Evolutionary conservation across 2,888 invertebrate species (phyloP).

Genomic region (Phengaris alcon): DNA sequence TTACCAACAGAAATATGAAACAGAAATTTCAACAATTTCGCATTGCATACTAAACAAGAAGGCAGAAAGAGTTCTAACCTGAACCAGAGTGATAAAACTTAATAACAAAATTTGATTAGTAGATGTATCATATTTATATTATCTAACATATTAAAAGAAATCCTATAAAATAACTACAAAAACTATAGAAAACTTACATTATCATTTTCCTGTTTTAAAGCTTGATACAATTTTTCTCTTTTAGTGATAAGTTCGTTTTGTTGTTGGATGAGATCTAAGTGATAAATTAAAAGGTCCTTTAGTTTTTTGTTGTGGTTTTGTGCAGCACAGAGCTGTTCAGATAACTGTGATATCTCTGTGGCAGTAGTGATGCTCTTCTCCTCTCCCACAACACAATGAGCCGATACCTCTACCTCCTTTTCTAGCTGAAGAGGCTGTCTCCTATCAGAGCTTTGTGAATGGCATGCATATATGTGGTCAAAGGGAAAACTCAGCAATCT

Average conservation of each 20-base stretch:
- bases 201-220: slow-evolving; percentile 87
- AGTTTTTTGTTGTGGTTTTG: slow-evolving; percentile 82
- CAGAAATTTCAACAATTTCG: too few relatives aligned
- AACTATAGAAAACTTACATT: slow-evolving; percentile 77
- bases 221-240: slow-evolving; percentile 87
- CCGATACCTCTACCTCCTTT: slow-evolving; percentile 63
- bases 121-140: background rate
- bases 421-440: slow-evolving; percentile 57
- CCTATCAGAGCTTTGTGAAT: slow-evolving; percentile 62
- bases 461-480: slow-evolving; percentile 87
- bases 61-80: too few relatives aligned
- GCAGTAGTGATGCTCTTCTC: slow-evolving; percentile 48
- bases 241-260: slow-evolving; percentile 90
- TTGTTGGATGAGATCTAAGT: slow-evolving; percentile 93
- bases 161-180: slow-evolving; percentile 29
- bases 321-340: slow-evolving; percentile 52
- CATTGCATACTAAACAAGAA: too few relatives aligned
- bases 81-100: background rate
- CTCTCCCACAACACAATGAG: slow-evolving; percentile 55
- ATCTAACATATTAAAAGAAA: slow-evolving; percentile 28
- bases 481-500: slow-evolving; percentile 82
- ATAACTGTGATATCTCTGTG: slow-evolving; percentile 44
- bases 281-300: slow-evolving; percentile 88
- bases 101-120: background rate
- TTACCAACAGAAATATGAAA: too few relatives aligned